Evolutionary conservation across 2,113 vertebrate genomes (phyloP), one percentile per base, ranked within the genome.

Genomic region (Sinocyclocheilus grahami): DNA sequence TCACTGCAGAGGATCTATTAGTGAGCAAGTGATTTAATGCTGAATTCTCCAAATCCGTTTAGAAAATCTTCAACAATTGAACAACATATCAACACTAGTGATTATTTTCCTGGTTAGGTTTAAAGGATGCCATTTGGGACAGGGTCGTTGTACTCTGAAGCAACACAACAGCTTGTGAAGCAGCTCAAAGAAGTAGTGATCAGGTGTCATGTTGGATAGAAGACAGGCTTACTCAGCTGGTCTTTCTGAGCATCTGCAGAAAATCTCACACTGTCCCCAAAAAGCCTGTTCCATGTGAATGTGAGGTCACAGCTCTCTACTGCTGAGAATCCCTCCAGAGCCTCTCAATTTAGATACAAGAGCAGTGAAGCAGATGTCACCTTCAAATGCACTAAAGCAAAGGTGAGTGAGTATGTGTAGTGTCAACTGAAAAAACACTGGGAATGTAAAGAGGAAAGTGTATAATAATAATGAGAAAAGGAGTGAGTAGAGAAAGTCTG

Each of bases 341-440:
- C 46, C 39, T 63, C 67, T 87, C n/a, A 42, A 67, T 80, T 89
- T 77, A 74, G 24, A 79, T 37, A 74, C n/a, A 27, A 75, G 24
- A 60, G 55, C 72, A 80, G 33, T 16, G 42, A 80, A 67, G 63
- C 33, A n/a, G 20, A 77, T 65, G 82, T 75, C 71, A 51, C 84
- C 80, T 55, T 83, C 80, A 62, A 24, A 74, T 24, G 20, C 62
- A 83, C 63, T 3, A 62, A 71, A 9, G 60, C 71, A 55, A 22
- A 62, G 65, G 39, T 85, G 37, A 74, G 62, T 12, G 14, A 60
- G 27, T 18, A 48, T 53, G 75, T 78, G 48, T 78, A 18, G 42
- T 53, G 14, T 78, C 14, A 30, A 18, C 14, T 51, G 12, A 18
- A 20, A 55, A 77, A 24, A 53, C 33, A 71, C 18, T 39, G 16